These are phyloP conservation scores for Lophius piscatorius DNA, from an alignment of 2,113 vertebrate species.

Conservation along the genomic window DNA sequence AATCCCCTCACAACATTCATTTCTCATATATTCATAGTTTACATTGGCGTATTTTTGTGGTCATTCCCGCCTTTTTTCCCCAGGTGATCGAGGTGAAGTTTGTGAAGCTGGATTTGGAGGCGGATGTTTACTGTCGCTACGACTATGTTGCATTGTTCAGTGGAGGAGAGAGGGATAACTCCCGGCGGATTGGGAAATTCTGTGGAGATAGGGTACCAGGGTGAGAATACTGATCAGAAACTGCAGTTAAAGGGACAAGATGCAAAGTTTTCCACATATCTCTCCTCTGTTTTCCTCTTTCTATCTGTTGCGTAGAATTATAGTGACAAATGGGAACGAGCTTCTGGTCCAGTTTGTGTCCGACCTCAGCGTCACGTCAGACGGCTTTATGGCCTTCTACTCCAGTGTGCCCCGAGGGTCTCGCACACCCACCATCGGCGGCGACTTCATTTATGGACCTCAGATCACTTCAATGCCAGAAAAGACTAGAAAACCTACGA, in stretches of 20 bases:
- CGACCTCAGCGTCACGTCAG: constrained; percentile 89
- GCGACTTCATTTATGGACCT: constrained; percentile 68
- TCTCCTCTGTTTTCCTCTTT: background rate
- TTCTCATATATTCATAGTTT: constrained; percentile 4
- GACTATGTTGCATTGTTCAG: constrained; percentile 91
- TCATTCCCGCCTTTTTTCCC: background rate
- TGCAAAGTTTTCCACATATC: background rate
- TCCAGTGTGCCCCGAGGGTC: constrained; percentile 71
- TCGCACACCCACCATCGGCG: constrained; percentile 53
- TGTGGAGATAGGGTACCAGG: constrained; percentile 84
- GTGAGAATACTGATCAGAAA: constrained; percentile 66
- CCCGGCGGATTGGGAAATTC: constrained; percentile 86
- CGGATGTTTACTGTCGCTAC: constrained; percentile 89
- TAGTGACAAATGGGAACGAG: constrained; percentile 86
- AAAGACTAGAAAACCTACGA: constrained; percentile 43
- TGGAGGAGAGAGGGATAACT: constrained; percentile 83
- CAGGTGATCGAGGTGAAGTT: constrained; percentile 89
- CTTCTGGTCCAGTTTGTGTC: constrained; percentile 92
- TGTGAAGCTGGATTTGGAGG: constrained; percentile 88
- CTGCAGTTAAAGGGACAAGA: background rate
- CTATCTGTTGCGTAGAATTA: constrained; percentile 59
- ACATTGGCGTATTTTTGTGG: constrained; percentile 24
- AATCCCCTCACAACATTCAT: background rate
- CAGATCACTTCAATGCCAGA: constrained; percentile 39
- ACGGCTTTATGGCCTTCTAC: constrained; percentile 89